phyloP scores from a whole-genome alignment of 2,797 vertebrate genomes.

The Morelia viridis region DNA sequence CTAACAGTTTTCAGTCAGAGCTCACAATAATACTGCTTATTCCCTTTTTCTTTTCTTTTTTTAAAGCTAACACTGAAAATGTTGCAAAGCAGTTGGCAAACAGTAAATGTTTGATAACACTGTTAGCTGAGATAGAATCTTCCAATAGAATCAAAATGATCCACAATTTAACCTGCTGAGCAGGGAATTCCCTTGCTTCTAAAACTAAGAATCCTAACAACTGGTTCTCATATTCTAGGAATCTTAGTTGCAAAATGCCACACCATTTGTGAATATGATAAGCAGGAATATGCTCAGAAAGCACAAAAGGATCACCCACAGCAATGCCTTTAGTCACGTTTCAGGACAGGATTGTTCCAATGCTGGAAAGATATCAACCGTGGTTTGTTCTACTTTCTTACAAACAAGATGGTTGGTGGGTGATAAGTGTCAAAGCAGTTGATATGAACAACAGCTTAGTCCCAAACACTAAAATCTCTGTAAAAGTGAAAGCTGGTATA shows the following conservation, averaged over 20 bases:
- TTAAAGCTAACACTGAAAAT: conserved; percentile 13
- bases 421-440: conserved; percentile 64
- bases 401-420: conserved; percentile 49
- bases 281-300: conserved; percentile 39
- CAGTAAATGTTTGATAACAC: conserved; percentile 46
- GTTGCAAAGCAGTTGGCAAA: conserved; percentile 22
- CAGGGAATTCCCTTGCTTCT: not conserved
- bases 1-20: not conserved
- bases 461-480: conserved; percentile 60
- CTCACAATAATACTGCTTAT: conserved; percentile 1
- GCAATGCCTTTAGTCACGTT: conserved; percentile 25
- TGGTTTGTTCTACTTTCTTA: conserved; percentile 52
- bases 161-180: conserved; percentile 7
- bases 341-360: conserved; percentile 38
- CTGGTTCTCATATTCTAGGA: not conserved
- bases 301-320: conserved; percentile 23
- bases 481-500: conserved; percentile 65
- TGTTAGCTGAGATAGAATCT: conserved; percentile 42
- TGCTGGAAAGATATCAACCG: not conserved
- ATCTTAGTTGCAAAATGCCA: conserved; percentile 4
- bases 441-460: conserved; percentile 53
- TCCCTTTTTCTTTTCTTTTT: not conserved
- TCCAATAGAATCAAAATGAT: conserved; percentile 44
- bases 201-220: not conserved
- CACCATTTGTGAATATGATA: conserved; percentile 50